phyloP scores from a whole-genome alignment of 2,113 vertebrate genomes.

The Gymnocephalus cernua region DNA sequence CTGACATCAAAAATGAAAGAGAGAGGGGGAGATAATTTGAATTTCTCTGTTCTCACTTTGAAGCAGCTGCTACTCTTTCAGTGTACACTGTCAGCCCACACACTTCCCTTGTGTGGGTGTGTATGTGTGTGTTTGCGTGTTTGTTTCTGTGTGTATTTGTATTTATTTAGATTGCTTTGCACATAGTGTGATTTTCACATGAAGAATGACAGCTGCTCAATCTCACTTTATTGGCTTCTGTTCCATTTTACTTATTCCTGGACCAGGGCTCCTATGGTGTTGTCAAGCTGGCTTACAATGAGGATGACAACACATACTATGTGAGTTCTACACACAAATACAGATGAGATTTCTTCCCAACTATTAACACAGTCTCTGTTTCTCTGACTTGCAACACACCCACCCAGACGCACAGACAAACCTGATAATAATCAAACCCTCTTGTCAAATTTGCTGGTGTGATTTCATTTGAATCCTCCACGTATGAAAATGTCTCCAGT shows the following conservation, averaged over 20 bases:
- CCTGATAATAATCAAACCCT: neutral
- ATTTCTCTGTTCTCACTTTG: conserved; percentile 68
- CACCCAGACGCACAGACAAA: neutral
- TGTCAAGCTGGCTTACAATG: conserved; percentile 98
- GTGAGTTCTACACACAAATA: conserved; percentile 85
- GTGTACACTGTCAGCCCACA: conserved; percentile 53
- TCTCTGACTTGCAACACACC: conserved; percentile 13
- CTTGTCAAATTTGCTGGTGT: conserved; percentile 15
- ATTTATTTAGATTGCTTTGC: conserved; percentile 40
- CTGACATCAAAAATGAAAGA: conserved; percentile 68
- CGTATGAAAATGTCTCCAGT: conserved; percentile 31
- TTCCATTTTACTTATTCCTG: conserved; percentile 46
- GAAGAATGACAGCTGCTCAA: conserved; percentile 47
- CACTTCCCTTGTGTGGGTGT: conserved; percentile 45
- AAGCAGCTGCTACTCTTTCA: conserved; percentile 68
- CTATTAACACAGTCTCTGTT: neutral
- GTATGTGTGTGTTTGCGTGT: conserved; percentile 50
- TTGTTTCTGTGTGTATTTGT: conserved; percentile 44
- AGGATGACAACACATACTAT: conserved; percentile 98
- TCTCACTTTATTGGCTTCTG: conserved; percentile 24
- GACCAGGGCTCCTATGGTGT: conserved; percentile 96
- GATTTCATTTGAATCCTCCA: conserved; percentile 27
- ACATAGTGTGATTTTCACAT: conserved; percentile 19
- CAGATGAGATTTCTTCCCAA: conserved; percentile 13
- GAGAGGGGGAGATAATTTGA: conserved; percentile 58